phyloP scores from a whole-genome alignment of 64 coral and sea anemone species.

The Stichodactyla mertensii region DNA sequence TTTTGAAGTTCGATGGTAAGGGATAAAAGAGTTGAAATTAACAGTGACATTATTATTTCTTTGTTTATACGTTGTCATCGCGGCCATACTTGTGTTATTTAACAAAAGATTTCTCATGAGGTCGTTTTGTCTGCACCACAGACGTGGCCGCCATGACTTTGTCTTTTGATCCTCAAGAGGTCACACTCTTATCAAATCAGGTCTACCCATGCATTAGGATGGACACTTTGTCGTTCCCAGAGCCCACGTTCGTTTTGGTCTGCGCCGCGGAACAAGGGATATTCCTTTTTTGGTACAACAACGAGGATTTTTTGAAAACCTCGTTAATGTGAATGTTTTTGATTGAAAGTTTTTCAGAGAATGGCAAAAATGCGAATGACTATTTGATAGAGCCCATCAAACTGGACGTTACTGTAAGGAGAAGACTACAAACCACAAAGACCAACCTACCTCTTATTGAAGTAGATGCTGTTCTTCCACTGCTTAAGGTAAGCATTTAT shows the following conservation, averaged over 20 bases:
- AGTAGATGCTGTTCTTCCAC: constrained; percentile 53
- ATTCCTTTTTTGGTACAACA: no score
- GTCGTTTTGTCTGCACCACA: no score
- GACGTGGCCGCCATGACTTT: no score
- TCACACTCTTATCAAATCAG: no score
- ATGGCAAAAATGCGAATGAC: constrained; percentile 33
- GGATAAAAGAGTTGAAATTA: no score
- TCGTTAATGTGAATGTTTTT: neutral
- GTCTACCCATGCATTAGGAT: no score
- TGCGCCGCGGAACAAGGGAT: no score
- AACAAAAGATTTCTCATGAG: no score
- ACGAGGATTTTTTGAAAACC: neutral
- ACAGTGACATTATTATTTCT: neutral
- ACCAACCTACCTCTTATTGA: constrained; percentile 59
- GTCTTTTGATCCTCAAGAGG: no score
- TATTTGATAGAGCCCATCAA: constrained; percentile 81
- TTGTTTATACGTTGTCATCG: neutral
- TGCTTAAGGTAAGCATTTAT: constrained; percentile 40
- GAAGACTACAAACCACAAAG: constrained; percentile 36
- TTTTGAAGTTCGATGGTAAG: constrained; percentile 83
- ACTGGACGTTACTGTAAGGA: constrained; percentile 57
- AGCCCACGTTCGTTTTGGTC: no score
- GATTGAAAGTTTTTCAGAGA: constrained; percentile 46
- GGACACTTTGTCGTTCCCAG: no score
- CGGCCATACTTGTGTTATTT: neutral